Conservation (phyloP, 2,888 invertebrate species). For the Drosophila demipolita region DNA sequence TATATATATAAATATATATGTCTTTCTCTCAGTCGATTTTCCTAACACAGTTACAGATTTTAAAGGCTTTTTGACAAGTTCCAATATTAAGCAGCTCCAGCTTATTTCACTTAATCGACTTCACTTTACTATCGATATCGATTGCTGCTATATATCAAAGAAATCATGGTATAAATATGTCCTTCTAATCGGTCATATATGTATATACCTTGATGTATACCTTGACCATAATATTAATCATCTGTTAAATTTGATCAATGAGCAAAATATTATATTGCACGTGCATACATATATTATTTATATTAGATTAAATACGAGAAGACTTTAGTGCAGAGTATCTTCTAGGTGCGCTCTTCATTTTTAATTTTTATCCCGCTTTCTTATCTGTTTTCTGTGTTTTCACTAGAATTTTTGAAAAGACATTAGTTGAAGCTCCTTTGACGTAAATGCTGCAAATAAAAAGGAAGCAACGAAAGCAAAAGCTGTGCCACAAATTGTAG, state of each 20-base stretch:
- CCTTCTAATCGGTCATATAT: neutral
- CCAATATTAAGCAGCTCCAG: neutral
- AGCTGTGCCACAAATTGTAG: slow-evolving; percentile 7
- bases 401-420: neutral
- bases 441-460: slow-evolving; percentile 6
- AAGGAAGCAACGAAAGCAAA: slow-evolving; percentile 4
- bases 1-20: neutral
- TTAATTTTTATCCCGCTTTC: neutral
- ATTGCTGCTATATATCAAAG: neutral
- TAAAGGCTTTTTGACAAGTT: neutral
- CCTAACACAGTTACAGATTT: neutral
- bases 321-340: neutral
- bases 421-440: slow-evolving; percentile 7
- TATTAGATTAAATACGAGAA: neutral
- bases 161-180: neutral
- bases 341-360: neutral
- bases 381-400: neutral
- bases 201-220: too few relatives aligned
- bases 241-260: neutral
- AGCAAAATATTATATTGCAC: neutral
- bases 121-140: neutral
- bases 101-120: neutral
- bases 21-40: neutral
- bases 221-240: too few relatives aligned
- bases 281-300: neutral